These are phyloP conservation scores for Gymnodraco acuticeps DNA, from an alignment of 2,797 vertebrate genomes.

Conservation along the genomic window DNA sequence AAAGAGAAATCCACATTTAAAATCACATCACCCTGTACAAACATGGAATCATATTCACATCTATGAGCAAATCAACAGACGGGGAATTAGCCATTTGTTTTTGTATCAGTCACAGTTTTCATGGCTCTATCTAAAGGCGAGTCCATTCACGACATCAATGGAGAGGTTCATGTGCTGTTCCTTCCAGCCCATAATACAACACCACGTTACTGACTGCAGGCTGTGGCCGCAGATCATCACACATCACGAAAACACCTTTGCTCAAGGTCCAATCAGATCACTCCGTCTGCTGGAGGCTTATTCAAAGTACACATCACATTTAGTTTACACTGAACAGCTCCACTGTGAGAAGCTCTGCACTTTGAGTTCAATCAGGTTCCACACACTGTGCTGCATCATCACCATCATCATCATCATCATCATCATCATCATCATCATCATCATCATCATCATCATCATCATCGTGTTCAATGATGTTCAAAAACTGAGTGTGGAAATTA, in stretches of 20 bases:
- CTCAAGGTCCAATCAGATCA: background rate
- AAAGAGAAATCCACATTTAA: slow-evolving; percentile 68
- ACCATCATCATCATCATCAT: background rate
- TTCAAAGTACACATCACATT: background rate
- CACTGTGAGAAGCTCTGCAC: slow-evolving; percentile 34
- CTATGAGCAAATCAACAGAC: slow-evolving; percentile 53
- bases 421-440: background rate
- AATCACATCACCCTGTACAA: slow-evolving; percentile 80
- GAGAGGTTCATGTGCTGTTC: background rate
- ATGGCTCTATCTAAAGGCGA: slow-evolving; percentile 46
- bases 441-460: background rate
- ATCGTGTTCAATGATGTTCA: background rate
- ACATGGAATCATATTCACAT: slow-evolving; percentile 79
- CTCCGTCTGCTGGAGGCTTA: background rate
- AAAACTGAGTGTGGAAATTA: background rate
- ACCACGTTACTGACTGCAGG: background rate
- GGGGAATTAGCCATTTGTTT: slow-evolving; percentile 16
- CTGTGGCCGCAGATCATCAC: background rate
- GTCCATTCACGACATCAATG: slow-evolving; percentile 27
- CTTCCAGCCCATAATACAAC: background rate
- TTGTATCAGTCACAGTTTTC: slow-evolving; percentile 11
- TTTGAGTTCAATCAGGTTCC: slow-evolving; percentile 9
- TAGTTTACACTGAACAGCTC: background rate
- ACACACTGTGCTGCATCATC: background rate
- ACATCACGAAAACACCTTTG: background rate